Percentiles rank a stretch among this genome's conserved stretches.
phyloP scores from a whole-genome alignment of 2,888 invertebrate species.

The Alitta virens region DNA sequence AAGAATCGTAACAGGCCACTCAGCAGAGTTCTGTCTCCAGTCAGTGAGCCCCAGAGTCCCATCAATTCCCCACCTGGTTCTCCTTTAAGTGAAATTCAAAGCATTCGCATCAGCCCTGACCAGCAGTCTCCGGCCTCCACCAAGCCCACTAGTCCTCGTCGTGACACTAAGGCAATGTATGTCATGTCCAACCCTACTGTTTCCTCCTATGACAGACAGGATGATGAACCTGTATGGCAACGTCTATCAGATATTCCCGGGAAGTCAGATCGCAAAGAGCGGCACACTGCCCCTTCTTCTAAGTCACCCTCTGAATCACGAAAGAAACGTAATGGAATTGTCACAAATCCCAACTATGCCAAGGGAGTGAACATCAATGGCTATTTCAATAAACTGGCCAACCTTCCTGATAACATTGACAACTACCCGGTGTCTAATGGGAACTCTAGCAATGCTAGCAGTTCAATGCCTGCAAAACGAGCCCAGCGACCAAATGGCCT shows the following conservation, averaged over 20 bases:
- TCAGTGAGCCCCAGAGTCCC: slow-evolving; percentile 70
- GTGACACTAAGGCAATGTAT: slow-evolving; percentile 8
- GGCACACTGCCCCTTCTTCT: slow-evolving; percentile 28
- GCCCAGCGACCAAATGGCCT: slow-evolving; percentile 66
- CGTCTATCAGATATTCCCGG: slow-evolving; percentile 32
- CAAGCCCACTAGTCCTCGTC: slow-evolving; percentile 7
- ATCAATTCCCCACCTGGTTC: slow-evolving; percentile 81
- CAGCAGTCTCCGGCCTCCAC: slow-evolving; percentile 2
- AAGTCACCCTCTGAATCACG: slow-evolving; percentile 51
- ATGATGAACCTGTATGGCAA: slow-evolving; percentile 47
- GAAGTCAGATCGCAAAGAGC: not conserved
- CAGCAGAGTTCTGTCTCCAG: slow-evolving; percentile 62
- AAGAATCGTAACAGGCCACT: slow-evolving; percentile 69
- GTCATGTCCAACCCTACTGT: slow-evolving; percentile 19
- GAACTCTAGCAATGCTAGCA: not conserved
- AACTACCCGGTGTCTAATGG: slow-evolving; percentile 15
- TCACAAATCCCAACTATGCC: slow-evolving; percentile 56
- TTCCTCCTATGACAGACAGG: slow-evolving; percentile 11
- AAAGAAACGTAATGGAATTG: slow-evolving; percentile 54
- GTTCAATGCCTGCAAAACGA: not conserved
- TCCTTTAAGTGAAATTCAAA: slow-evolving; percentile 59
- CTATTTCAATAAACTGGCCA: slow-evolving; percentile 34
- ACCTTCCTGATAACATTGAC: slow-evolving; percentile 27
- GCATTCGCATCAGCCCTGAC: slow-evolving; percentile 13
- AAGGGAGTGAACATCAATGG: slow-evolving; percentile 32